Conservation (phyloP, 2,113 vertebrate genomes). For the Phalacrocorax pelagicus region DNA sequence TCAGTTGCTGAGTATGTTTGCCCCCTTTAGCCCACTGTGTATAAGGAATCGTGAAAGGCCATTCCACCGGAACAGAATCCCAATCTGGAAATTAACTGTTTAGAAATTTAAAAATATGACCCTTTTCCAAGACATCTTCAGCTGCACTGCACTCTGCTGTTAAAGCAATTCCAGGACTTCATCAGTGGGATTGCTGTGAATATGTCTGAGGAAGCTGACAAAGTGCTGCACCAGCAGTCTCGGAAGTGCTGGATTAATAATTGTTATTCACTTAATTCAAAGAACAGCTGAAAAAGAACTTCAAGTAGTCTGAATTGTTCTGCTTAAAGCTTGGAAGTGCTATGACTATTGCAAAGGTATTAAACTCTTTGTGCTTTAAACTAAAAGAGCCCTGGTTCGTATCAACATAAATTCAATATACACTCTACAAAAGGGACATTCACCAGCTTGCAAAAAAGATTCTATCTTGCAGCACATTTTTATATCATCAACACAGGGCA, state of each 20-base stretch:
- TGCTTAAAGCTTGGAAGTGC: not conserved
- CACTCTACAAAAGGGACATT: not conserved
- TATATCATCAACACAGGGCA: not conserved
- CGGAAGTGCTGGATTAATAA: conserved; percentile 27
- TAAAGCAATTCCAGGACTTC: conserved; percentile 49
- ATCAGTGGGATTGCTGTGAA: conserved; percentile 6
- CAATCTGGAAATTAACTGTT: not conserved
- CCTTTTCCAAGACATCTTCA: conserved; percentile 16
- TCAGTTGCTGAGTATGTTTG: not conserved
- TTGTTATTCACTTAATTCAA: conserved; percentile 38
- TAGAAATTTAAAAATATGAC: conserved; percentile 9
- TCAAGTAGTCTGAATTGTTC: not conserved
- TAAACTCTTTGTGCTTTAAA: not conserved
- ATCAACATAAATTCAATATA: not conserved
- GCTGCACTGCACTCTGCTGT: conserved; percentile 12
- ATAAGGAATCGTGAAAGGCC: not conserved
- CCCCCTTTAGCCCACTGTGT: not conserved
- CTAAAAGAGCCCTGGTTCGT: not conserved
- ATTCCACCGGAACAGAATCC: not conserved
- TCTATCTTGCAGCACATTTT: not conserved
- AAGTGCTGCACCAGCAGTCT: conserved; percentile 53
- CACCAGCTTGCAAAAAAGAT: not conserved
- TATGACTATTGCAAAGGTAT: not conserved
- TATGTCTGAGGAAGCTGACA: conserved; percentile 38
- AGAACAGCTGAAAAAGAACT: conserved; percentile 57